phyloP scores from a whole-genome alignment of 2,888 invertebrate species.

The Subacronicta megacephala region DNA sequence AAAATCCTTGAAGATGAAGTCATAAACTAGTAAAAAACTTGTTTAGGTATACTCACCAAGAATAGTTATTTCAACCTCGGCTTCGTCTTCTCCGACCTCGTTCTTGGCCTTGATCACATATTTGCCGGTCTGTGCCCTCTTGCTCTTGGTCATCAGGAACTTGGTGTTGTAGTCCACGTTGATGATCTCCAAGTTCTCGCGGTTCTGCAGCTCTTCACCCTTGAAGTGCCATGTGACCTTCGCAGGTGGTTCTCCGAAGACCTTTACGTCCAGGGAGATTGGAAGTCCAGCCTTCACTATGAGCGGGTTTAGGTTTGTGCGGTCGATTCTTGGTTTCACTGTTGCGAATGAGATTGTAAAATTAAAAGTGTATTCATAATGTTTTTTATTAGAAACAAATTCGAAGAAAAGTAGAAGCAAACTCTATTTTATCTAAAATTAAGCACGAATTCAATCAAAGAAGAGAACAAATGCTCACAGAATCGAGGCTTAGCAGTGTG shows the following conservation, averaged over 20 bases:
- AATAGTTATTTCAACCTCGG: conserved; percentile 96
- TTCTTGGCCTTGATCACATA: conserved; percentile 97
- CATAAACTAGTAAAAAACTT: no score
- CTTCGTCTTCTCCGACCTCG: conserved; percentile 97
- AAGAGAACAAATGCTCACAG: conserved; percentile 94
- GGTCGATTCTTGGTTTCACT: conserved; percentile 98
- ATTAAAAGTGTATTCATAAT: no score
- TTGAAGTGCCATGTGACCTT: conserved; percentile 96
- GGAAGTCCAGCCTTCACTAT: conserved; percentile 96
- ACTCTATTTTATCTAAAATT: no score
- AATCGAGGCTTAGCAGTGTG: conserved; percentile 96
- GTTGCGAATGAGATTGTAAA: conserved; percentile 39
- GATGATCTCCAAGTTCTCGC: conserved; percentile 92
- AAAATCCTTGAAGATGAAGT: no score
- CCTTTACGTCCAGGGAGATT: conserved; percentile 95
- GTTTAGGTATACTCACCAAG: conserved; percentile 85
- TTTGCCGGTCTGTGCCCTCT: conserved; percentile 95
- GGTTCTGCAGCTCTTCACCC: conserved; percentile 90
- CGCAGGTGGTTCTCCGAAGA: conserved; percentile 98
- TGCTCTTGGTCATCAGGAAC: conserved; percentile 95
- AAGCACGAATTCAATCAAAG: no score
- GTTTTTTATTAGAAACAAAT: not conserved
- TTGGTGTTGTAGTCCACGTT: conserved; percentile 97
- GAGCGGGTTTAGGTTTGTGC: conserved; percentile 95
- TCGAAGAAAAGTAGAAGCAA: no score